Evolutionary conservation across 1,140 invertebrate genomes (phyloP), one percentile per base, ranked within the genome.

Genomic region (Lepidurus arcticus): DNA sequence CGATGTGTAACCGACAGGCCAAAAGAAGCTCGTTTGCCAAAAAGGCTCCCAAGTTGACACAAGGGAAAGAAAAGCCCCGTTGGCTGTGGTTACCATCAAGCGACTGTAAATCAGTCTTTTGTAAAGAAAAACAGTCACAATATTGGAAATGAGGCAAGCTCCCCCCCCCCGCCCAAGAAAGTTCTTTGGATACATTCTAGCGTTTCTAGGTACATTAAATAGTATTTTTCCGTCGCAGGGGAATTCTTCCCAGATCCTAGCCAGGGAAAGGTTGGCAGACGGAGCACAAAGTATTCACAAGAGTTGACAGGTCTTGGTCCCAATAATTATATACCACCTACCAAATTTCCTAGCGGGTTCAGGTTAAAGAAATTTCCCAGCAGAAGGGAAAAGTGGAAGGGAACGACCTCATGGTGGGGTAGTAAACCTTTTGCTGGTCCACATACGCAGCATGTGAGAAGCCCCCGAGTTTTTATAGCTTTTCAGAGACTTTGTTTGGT

Each of bases 381-480:
- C 6, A 7, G 13, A 65, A 65, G 21, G 7, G 7, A 65, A 65
- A 21, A 65, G 21, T n/a, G 53, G 21, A 65, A 47, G 3, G 53
- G 21, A 65, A 7, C 53, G 53, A 65, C 53, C 16, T 65, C 53
- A 65, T 65, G 53, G 53, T 65, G 53, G 53, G 53, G 53, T 65
- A n/a, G 16, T 21, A 65, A 21, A 21, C 16, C 53, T 65, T 65
- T 9, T 21, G 53, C 53, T 65, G 53, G 53, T 65, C 53, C 53
- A 65, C 53, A 65, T 65, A 65, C 53, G 53, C 53, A 65, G 53
- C 53, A 65, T 65, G 53, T 65, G 53, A 65, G 53, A 21, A 65
- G 53, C 21, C 53, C 53, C 53, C 7, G 53, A 65, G 21, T 5
- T 65, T 65, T 65, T 65, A 65, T 65, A 21, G 53, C 53, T 65